Evolutionary conservation across 2,797 vertebrate genomes (phyloP).

Genomic region (Simalia tracyae): DNA sequence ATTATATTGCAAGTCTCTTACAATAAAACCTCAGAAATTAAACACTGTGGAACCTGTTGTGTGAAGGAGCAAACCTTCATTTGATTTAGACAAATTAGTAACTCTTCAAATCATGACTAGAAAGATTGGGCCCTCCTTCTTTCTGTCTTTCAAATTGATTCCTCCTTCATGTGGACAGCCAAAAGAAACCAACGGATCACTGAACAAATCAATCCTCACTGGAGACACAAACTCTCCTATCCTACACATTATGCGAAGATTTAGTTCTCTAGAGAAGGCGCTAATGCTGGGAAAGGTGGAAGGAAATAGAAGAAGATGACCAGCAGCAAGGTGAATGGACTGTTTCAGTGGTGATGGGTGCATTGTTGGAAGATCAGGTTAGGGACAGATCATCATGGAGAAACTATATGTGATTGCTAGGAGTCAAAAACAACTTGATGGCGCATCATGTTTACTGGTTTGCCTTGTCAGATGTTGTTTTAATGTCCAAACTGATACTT

Average conservation of each 20-base stretch:
- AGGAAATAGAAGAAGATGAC: not conserved
- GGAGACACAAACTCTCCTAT: not conserved
- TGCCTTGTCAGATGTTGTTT: not conserved
- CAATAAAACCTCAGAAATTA: not conserved
- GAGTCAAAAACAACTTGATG: not conserved
- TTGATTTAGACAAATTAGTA: not conserved
- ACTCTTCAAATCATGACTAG: not conserved
- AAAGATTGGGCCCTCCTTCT: not conserved
- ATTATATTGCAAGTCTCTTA: no score
- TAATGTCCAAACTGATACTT: no score
- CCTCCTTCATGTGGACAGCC: not conserved
- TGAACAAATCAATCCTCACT: not conserved
- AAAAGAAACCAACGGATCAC: not conserved
- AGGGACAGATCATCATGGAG: not conserved
- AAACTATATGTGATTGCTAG: not conserved
- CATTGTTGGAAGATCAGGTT: not conserved
- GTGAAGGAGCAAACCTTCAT: no score
- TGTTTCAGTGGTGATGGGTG: not conserved
- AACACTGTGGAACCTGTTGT: not conserved
- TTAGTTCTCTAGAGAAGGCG: not conserved
- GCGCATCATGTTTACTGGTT: not conserved
- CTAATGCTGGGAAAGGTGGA: not conserved
- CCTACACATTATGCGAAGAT: not conserved
- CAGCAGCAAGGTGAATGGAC: not conserved
- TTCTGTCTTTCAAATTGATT: not conserved